These are phyloP conservation scores for Phrynosoma platyrhinos DNA, from an alignment of 2,113 vertebrate species.

Conservation along the genomic window DNA sequence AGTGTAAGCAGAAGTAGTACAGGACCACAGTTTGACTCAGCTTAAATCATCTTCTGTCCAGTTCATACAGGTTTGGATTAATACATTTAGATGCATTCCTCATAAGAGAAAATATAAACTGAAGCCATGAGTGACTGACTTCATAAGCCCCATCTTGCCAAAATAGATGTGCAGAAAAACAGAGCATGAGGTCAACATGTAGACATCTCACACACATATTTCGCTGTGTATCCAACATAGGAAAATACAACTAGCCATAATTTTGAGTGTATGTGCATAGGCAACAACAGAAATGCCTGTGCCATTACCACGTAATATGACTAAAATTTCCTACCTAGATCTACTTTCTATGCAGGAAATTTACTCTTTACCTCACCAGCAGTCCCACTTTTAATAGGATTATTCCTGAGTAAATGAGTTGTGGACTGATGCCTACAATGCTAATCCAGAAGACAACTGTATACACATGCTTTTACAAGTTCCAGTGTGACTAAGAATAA, in stretches of 20 bases:
- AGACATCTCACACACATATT: not conserved
- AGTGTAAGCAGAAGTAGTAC: not conserved
- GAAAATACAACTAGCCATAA: not conserved
- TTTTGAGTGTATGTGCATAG: not conserved
- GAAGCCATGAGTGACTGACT: not conserved
- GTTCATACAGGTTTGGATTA: not conserved
- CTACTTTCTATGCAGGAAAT: not conserved
- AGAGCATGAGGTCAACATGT: not conserved
- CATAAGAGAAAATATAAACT: not conserved
- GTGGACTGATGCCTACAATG: not conserved
- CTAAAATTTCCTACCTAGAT: not conserved
- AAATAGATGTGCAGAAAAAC: not conserved
- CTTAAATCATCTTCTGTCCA: not conserved
- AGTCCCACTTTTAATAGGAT: constrained; percentile 4
- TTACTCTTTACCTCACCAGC: not conserved
- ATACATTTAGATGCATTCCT: not conserved
- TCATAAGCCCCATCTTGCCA: not conserved
- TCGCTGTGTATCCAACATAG: not conserved
- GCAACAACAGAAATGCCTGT: not conserved
- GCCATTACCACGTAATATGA: not conserved
- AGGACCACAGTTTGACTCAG: not conserved
- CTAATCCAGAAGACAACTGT: not conserved
- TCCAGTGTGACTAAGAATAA: not conserved
- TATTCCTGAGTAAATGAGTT: constrained; percentile 11
- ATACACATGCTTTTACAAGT: not conserved